Base-by-base conservation (phyloP, 2,888 invertebrate species). In the Myathropa florea region DNA sequence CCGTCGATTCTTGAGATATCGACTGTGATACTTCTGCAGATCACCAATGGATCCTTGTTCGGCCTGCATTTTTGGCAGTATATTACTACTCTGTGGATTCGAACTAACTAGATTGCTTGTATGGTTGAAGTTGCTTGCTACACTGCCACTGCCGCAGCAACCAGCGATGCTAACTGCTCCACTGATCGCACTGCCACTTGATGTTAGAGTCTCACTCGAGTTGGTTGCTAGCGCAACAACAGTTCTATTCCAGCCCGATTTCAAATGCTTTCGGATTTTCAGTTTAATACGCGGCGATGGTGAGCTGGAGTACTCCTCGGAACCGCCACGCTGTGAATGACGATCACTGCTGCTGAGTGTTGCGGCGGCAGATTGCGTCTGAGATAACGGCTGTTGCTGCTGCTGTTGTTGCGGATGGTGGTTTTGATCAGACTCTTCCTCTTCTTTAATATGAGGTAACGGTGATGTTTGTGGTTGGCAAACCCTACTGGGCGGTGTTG, bases 31-130 rank as follows among this genome's bases (percentile, higher is more conserved):
- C 92, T 96, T 96, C 92, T 97, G 96, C 90, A 97, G 94, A 93
- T 97, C 97, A 75, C 97, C 97, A 92, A 97, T 97, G 93, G 97
- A 96, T 89, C 97, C 97, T 92, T 97, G 97, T 93, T 97, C 97
- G 89, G 97, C 97, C 94, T 97, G 97, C 97, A 97, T 97, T 93
- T 94, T 97, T 92, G 94, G 93, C 90, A 93, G 92, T 88, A 93
- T 92, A 83, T 93, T 91, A 88, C 91, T 92, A 88, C 90, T 92
- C 64, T 89, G 89, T 28, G 90, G 91, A 88, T 90, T 90, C 79
- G 91, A 77, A 80, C 61, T 86, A 72, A 73, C 78, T 85, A 88
- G 68, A 73, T 83, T 89, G 65, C 85, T 89, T 86, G 89, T 88
- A 79, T 88, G 89, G 77, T 88, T 90, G 65, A 89, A 89, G 83